Conservation (phyloP, 2,888 invertebrate genomes). For the Ochropacha duplaris region DNA sequence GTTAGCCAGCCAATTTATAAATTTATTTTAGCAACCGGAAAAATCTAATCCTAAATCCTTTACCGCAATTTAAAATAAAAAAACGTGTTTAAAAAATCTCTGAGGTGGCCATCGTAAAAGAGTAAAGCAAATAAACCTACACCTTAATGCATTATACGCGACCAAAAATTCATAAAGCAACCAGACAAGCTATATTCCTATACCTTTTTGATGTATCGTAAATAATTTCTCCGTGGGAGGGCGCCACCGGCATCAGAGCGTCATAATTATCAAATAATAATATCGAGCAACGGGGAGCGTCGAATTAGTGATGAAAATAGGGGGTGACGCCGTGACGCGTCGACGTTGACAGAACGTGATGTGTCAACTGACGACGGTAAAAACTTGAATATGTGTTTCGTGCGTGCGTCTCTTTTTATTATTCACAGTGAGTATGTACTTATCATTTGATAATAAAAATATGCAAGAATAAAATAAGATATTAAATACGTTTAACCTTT, state of each 20-base stretch:
- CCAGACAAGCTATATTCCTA: too few relatives aligned
- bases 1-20: too few relatives aligned
- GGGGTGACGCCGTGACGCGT: slow-evolving; percentile 15
- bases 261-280: slow-evolving; percentile 24
- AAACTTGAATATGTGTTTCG: not conserved
- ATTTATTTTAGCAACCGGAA: too few relatives aligned
- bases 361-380: not conserved
- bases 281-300: slow-evolving; percentile 17
- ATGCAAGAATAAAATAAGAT: too few relatives aligned
- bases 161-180: slow-evolving; percentile 10
- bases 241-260: slow-evolving; percentile 17
- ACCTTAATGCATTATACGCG: slow-evolving; percentile 8
- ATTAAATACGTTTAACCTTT: too few relatives aligned
- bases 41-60: not conserved
- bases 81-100: too few relatives aligned
- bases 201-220: slow-evolving; percentile 5
- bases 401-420: too few relatives aligned
- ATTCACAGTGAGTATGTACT: too few relatives aligned
- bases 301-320: slow-evolving; percentile 21
- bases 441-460: too few relatives aligned
- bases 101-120: too few relatives aligned
- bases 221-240: slow-evolving; percentile 26
- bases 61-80: not conserved
- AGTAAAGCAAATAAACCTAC: not conserved
- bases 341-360: slow-evolving; percentile 3